Evolutionary conservation across 2,113 vertebrate species (phyloP).

Genomic region (Corythornis vintsioides): DNA sequence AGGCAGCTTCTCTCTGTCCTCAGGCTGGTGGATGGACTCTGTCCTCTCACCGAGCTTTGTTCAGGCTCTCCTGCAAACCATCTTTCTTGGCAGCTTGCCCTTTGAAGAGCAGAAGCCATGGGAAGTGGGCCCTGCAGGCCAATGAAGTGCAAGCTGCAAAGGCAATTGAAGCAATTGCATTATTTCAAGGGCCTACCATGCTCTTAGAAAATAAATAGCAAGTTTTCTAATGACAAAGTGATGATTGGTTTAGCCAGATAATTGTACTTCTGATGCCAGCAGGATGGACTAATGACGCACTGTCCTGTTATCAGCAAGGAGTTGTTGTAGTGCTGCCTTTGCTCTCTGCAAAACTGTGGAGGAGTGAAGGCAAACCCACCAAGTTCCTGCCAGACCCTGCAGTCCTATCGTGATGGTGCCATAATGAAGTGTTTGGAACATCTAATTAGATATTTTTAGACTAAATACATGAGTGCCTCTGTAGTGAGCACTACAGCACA

Average conservation of each 20-base stretch:
- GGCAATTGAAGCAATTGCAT: background rate
- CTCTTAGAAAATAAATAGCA: slow-evolving; percentile 28
- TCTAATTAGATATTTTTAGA: slow-evolving; percentile 17
- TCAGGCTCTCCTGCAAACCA: background rate
- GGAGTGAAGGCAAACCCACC: background rate
- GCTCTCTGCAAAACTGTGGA: background rate
- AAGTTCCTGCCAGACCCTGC: background rate
- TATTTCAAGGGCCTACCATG: background rate
- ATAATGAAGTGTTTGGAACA: background rate
- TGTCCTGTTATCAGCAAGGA: background rate
- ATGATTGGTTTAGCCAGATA: background rate
- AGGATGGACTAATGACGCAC: background rate
- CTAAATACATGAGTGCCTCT: background rate
- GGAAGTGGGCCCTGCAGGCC: slow-evolving; percentile 4
- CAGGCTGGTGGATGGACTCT: background rate
- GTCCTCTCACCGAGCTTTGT: background rate
- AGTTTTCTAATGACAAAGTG: slow-evolving; percentile 25
- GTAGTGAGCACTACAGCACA: background rate
- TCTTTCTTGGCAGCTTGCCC: slow-evolving; percentile 13
- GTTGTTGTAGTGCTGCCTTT: background rate
- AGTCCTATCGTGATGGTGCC: background rate
- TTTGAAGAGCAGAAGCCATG: background rate
- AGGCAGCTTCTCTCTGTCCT: background rate
- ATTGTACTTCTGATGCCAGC: background rate
- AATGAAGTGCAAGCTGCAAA: background rate